Base-by-base conservation (phyloP, 2,113 vertebrate genomes). In the Callipepla squamata region DNA sequence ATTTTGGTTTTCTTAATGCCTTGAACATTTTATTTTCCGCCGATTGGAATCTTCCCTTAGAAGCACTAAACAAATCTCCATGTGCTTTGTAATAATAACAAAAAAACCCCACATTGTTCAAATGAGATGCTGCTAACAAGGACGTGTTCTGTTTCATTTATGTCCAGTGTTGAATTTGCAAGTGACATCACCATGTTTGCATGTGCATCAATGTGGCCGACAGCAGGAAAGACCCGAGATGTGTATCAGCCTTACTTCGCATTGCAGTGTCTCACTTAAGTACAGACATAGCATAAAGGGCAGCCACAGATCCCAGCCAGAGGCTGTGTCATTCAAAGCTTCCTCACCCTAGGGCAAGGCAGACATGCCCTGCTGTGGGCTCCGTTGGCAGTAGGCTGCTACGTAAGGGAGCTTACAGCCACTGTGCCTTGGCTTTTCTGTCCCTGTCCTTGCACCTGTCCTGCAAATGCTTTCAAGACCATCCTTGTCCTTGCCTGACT, bases 341-440 rank as follows among this genome's bases (percentile, higher is more conserved):
- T 72, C 45, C 23, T 58, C 1, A 13, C 9, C 19, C 59, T 30
- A 61, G 67, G 84, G 17, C 53, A 68, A 44, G 57, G 63, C 8
- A 6, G 34, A 1, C 0, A 8, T 63, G 19, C 47, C 15, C 28
- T 65, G 68, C 16, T 0, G 0, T 21, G n/a, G 48, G 6, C 45
- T 53, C 38, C 20, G 22, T 50, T 21, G 34, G 47, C 13, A 32
- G 62, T 47, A 34, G 77, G n/a, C 47, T 57, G 1, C 6, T 32
- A n/a, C 32, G 69, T 9, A 4, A 2, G 47, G 66, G 51, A 83
- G 78, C 57, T 55, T 26, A n/a, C 38, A 59, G 34, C 47, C 51
- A 47, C 62, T 50, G 36, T 13, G 12, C 15, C 23, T 25, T 0
- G 0, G 47, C 57, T 86, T 34, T 58, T 83, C 26, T 32, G 77